Conservation (phyloP, 2,888 invertebrate genomes). For the Dynastes grantii region DNA sequence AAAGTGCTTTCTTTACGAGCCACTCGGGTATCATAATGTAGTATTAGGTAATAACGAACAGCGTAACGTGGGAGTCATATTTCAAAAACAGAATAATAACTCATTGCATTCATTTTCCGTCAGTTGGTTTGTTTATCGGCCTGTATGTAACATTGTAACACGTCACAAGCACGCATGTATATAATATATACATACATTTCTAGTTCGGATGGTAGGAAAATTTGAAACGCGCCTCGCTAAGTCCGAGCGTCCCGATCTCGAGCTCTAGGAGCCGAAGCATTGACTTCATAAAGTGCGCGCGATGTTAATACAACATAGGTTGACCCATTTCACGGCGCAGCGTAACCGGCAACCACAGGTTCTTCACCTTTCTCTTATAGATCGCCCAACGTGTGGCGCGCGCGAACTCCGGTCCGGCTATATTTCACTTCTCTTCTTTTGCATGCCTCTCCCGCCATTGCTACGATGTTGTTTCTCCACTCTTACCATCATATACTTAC, state of each 20-base stretch:
- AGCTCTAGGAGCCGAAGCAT: constrained; percentile 34
- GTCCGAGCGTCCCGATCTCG: constrained; percentile 13
- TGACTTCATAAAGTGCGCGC: constrained; percentile 35
- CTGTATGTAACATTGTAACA: neutral
- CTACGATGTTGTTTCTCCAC: neutral
- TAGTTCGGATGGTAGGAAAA: constrained; percentile 15
- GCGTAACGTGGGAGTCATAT: too few species aligned
- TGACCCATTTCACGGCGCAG: constrained; percentile 59
- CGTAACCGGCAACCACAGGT: constrained; percentile 58
- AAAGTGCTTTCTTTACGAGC: too few species aligned
- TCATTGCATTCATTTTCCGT: neutral
- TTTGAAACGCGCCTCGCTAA: constrained; percentile 3
- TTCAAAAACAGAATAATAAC: too few species aligned
- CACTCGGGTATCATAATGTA: too few species aligned
- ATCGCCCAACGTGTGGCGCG: constrained; percentile 38
- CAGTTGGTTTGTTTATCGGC: neutral
- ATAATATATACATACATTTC: neutral
- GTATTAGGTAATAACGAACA: too few species aligned
- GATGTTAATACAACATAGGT: constrained; percentile 48
- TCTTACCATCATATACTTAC: neutral
- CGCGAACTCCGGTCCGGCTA: constrained; percentile 34
- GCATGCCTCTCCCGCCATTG: constrained; percentile 31
- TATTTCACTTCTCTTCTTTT: constrained; percentile 41
- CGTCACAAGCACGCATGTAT: neutral
- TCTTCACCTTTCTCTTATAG: constrained; percentile 59